These are phyloP conservation scores for Drosophila siamana DNA, from an alignment of 2,888 invertebrate species.

Conservation along the genomic window DNA sequence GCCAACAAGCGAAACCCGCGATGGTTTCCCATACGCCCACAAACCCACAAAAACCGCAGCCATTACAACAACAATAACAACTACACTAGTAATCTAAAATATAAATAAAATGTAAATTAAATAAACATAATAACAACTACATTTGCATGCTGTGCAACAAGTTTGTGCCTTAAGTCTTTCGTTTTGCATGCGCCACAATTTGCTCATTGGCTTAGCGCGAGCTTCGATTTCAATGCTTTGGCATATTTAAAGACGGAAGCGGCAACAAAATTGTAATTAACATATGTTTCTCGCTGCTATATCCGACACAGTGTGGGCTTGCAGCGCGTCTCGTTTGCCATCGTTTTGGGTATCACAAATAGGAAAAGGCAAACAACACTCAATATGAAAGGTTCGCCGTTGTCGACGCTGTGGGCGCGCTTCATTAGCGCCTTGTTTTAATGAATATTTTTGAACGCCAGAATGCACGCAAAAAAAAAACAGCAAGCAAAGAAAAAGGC, in stretches of 20 bases:
- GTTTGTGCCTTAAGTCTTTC: slow-evolving; percentile 60
- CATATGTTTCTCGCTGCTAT: slow-evolving; percentile 21
- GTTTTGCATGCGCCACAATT: slow-evolving; percentile 51
- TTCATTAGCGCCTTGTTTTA: slow-evolving; percentile 69
- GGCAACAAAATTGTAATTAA: slow-evolving; percentile 49
- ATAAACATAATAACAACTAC: slow-evolving; percentile 14
- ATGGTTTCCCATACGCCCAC: slow-evolving; percentile 40
- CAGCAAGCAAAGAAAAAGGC: slow-evolving; percentile 42
- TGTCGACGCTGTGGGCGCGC: slow-evolving; percentile 51
- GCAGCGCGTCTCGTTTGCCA: not conserved
- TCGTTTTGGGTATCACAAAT: slow-evolving; percentile 7
- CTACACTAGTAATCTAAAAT: not conserved
- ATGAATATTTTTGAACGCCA: slow-evolving; percentile 4
- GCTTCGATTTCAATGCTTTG: slow-evolving; percentile 37
- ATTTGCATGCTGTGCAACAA: slow-evolving; percentile 34
- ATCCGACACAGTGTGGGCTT: slow-evolving; percentile 33
- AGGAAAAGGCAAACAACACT: slow-evolving; percentile 37
- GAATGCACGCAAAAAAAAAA: slow-evolving; percentile 58
- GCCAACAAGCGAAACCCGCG: slow-evolving; percentile 6
- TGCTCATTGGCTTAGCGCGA: slow-evolving; percentile 17
- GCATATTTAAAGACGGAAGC: slow-evolving; percentile 56
- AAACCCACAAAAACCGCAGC: slow-evolving; percentile 47
- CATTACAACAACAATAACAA: not conserved
- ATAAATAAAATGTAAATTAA: slow-evolving; percentile 1
- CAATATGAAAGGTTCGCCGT: slow-evolving; percentile 52